A percentile compares a stretch with the other conserved stretches of the same genome.
Conservation (phyloP, 2,797 vertebrate genomes). For the Chelidonichthys spinosus region DNA sequence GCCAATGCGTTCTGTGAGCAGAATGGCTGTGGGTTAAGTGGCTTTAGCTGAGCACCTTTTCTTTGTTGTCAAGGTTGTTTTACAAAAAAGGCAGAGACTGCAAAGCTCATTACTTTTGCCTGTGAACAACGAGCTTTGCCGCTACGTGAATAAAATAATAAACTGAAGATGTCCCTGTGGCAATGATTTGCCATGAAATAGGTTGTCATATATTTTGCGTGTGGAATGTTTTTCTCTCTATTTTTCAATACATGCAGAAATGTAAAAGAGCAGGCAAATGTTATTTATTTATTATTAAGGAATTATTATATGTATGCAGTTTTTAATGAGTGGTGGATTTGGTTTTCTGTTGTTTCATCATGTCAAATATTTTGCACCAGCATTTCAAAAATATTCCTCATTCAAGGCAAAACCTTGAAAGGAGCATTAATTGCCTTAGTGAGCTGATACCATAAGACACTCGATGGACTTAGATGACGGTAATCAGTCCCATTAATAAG, state of each 20-base stretch:
- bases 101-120: constrained; percentile 62
- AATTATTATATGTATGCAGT: neutral
- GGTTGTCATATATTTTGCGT: constrained; percentile 26
- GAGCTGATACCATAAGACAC: constrained; percentile 41
- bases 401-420: constrained; percentile 6
- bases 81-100: constrained; percentile 44
- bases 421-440: constrained; percentile 54
- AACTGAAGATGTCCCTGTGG: constrained; percentile 37
- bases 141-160: constrained; percentile 33
- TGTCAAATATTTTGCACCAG: neutral
- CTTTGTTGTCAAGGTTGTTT: constrained; percentile 44
- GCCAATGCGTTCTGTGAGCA: constrained; percentile 18
- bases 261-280: neutral
- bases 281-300: neutral
- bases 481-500: constrained; percentile 34
- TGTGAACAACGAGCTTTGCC: constrained; percentile 8
- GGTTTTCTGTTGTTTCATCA: neutral
- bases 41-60: constrained; percentile 55
- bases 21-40: constrained; percentile 49
- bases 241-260: constrained; percentile 5
- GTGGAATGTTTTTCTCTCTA: constrained; percentile 5
- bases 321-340: neutral
- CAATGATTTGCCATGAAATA: constrained; percentile 32
- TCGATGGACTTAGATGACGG: constrained; percentile 21
- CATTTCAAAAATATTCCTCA: neutral